Conservation (phyloP, 2,113 vertebrate genomes). For the Xiphias gladius region DNA sequence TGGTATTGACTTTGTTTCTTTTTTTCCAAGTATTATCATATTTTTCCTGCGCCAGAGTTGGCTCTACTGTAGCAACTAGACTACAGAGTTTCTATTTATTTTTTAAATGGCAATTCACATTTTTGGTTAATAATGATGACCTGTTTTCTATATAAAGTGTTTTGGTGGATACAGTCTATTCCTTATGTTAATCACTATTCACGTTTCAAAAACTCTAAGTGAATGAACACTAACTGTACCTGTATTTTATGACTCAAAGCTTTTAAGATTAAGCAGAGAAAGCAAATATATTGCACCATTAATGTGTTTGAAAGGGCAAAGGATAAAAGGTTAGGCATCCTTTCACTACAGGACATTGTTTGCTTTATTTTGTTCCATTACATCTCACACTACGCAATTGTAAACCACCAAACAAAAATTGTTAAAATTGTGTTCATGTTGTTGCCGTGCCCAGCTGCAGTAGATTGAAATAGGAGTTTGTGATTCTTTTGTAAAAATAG, state of each 20-base stretch:
- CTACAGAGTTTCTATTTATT: neutral
- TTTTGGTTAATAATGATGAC: slow-evolving; percentile 18
- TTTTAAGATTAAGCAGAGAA: slow-evolving; percentile 41
- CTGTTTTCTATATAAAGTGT: neutral
- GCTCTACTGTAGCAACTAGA: slow-evolving; percentile 7
- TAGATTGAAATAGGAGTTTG: neutral
- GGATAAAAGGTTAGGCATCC: slow-evolving; percentile 50
- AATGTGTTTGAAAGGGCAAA: slow-evolving; percentile 34
- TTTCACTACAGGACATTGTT: slow-evolving; percentile 45
- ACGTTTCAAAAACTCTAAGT: slow-evolving; percentile 20
- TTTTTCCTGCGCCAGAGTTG: slow-evolving; percentile 1
- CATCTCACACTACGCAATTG: slow-evolving; percentile 27
- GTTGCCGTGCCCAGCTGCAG: neutral
- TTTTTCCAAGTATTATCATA: slow-evolving; percentile 22
- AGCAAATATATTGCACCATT: slow-evolving; percentile 34
- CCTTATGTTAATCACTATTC: neutral
- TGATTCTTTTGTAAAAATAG: neutral
- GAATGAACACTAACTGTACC: slow-evolving; percentile 40
- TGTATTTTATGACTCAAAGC: slow-evolving; percentile 40
- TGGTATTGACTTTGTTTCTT: slow-evolving; percentile 45
- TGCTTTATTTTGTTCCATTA: slow-evolving; percentile 50
- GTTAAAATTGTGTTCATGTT: neutral
- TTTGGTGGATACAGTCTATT: slow-evolving; percentile 32
- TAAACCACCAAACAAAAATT: slow-evolving; percentile 56
- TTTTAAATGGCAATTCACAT: neutral